These are phyloP conservation scores for Neomorphus geoffroyi DNA, from an alignment of 2,797 vertebrate species.

Conservation along the genomic window DNA sequence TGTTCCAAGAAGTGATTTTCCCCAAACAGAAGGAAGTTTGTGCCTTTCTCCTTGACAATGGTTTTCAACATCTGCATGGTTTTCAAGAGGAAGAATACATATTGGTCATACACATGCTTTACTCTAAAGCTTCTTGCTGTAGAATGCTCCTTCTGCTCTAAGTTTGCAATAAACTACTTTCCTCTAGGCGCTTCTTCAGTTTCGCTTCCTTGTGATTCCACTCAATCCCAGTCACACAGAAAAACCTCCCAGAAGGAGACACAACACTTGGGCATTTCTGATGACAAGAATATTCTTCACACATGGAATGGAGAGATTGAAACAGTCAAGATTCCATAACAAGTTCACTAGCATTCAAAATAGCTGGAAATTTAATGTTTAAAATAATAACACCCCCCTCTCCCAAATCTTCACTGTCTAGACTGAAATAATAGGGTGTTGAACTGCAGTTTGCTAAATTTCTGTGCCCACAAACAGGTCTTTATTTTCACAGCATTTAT, in stretches of 20 bases:
- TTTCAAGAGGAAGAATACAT: not conserved
- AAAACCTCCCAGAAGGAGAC: slow-evolving; percentile 4
- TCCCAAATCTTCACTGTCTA: slow-evolving; percentile 5
- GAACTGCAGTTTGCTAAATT: not conserved
- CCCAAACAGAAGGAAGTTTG: not conserved
- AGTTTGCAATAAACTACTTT: not conserved
- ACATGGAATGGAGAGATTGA: not conserved
- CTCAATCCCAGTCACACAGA: not conserved
- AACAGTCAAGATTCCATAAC: not conserved
- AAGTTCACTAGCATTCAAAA: not conserved
- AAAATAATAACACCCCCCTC: not conserved
- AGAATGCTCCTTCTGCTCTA: not conserved
- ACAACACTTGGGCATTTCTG: not conserved
- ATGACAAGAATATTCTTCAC: slow-evolving; percentile 6
- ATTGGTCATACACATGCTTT: not conserved
- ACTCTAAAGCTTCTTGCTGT: not conserved
- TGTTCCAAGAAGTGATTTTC: not conserved
- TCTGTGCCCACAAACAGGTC: not conserved
- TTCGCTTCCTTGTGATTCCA: not conserved
- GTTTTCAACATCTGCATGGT: not conserved
- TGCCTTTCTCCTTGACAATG: not conserved
- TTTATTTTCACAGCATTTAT: slow-evolving; percentile 28
- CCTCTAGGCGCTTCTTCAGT: not conserved
- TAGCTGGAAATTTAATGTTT: not conserved
- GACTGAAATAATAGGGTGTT: not conserved